These are phyloP conservation scores for Halocynthia roretzi DNA, from an alignment of 23 tunicate species.

Conservation along the genomic window DNA sequence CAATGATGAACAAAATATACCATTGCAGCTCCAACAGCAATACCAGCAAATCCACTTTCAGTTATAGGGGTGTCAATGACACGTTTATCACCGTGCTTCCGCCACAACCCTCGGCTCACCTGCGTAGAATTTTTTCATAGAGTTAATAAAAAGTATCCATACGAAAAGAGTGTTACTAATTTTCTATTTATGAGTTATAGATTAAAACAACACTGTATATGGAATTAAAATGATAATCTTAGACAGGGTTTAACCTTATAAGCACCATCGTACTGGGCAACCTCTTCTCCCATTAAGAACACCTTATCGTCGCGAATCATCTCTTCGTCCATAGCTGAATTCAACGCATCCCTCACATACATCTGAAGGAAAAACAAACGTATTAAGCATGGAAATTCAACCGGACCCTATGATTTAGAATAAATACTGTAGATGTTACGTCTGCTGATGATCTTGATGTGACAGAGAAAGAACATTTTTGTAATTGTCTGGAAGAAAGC, in stretches of 20 bases:
- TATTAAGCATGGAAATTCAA: no score
- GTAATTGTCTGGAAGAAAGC: no score
- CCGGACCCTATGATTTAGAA: no score
- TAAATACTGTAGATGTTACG: no score
- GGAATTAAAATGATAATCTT: neutral
- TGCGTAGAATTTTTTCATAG: neutral
- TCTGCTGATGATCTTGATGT: no score
- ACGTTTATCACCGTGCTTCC: constrained; percentile 86
- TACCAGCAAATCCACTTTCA: constrained; percentile 94
- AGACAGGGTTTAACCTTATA: constrained; percentile 41
- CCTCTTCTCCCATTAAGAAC: constrained; percentile 92
- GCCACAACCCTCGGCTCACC: constrained; percentile 82
- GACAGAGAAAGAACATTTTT: no score
- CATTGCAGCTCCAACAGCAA: constrained; percentile 97
- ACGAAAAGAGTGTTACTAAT: no score
- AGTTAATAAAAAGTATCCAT: no score
- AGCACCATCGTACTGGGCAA: constrained; percentile 97
- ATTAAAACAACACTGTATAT: neutral
- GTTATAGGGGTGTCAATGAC: constrained; percentile 98
- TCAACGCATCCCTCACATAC: constrained; percentile 96
- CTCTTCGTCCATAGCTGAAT: constrained; percentile 98
- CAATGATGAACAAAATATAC: constrained; percentile 14
- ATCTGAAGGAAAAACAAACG: constrained; percentile 24
- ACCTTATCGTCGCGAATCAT: constrained; percentile 93
- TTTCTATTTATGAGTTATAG: neutral